Evolutionary conservation across 2,797 vertebrate species (phyloP).

Genomic region (Mormyrus hasselquistii): DNA sequence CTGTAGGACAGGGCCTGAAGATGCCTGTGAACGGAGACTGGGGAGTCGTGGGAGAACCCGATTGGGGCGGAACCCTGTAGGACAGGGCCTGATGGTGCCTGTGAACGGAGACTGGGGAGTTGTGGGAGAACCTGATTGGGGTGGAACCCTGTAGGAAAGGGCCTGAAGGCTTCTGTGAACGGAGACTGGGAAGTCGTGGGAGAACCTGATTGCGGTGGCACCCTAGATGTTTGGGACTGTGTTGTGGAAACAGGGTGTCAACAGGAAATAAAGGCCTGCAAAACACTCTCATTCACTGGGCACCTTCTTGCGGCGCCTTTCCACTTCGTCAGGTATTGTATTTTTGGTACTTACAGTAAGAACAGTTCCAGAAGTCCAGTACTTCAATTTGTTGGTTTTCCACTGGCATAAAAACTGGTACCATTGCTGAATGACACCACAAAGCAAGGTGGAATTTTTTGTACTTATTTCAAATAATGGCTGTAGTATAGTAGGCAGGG

Average conservation of each 20-base stretch:
- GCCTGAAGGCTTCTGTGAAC: background rate
- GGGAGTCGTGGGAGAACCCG: no score
- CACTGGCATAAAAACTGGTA: background rate
- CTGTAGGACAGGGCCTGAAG: no score
- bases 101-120: no score
- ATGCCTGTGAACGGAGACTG: no score
- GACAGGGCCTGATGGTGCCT: no score
- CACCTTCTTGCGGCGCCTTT: constrained; percentile 9
- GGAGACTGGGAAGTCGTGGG: background rate
- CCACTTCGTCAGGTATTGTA: background rate
- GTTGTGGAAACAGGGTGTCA: constrained; percentile 54
- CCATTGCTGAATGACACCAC: background rate
- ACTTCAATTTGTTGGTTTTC: background rate
- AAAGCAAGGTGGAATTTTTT: background rate
- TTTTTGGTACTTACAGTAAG: background rate
- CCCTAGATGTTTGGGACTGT: constrained; percentile 49
- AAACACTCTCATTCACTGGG: constrained; percentile 56
- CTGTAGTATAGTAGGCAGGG: background rate
- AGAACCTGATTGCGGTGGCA: constrained; percentile 27
- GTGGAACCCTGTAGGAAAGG: background rate
- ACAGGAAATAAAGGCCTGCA: constrained; percentile 55
- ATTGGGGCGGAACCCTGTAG: no score
- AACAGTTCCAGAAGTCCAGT: no score
- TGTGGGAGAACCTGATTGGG: no score
- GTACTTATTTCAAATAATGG: background rate